These are phyloP conservation scores for Gandaritis pyraliata DNA, from an alignment of 2,888 invertebrate species.

Conservation along the genomic window DNA sequence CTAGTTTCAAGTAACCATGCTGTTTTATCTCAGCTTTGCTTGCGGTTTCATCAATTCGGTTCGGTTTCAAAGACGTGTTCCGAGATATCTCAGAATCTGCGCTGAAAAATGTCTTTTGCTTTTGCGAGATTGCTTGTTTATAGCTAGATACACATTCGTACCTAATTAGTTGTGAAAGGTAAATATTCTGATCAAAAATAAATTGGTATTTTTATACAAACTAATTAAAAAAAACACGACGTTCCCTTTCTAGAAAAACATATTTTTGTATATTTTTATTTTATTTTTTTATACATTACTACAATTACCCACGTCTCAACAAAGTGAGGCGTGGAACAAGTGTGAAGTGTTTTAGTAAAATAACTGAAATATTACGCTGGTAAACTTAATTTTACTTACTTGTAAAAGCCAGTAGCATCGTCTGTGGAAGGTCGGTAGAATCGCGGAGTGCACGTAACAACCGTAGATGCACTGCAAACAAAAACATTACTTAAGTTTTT, in stretches of 20 bases:
- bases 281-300: too few relatives aligned
- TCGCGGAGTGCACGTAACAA: constrained; percentile 99
- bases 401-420: constrained; percentile 99
- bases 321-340: too few relatives aligned
- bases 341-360: too few relatives aligned
- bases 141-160: constrained; percentile 4
- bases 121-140: constrained; percentile 45
- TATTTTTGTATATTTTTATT: too few relatives aligned
- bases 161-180: background rate
- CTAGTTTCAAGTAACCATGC: constrained; percentile 5
- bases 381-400: constrained; percentile 83
- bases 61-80: constrained; percentile 51
- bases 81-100: constrained; percentile 51
- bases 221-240: too few relatives aligned
- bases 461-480: constrained; percentile 95
- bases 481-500: constrained; percentile 22
- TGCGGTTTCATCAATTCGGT: constrained; percentile 42
- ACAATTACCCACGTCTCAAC: too few relatives aligned
- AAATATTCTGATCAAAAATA: too few relatives aligned
- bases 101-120: constrained; percentile 52
- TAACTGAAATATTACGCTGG: background rate
- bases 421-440: constrained; percentile 98
- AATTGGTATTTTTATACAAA: too few relatives aligned
- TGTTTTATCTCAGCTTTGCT: constrained; percentile 13
- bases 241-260: too few relatives aligned